A percentile compares a stretch with the other conserved stretches of the same genome.
phyloP scores from a whole-genome alignment of 1,140 invertebrate genomes.

The Amphibalanus amphitrite region DNA sequence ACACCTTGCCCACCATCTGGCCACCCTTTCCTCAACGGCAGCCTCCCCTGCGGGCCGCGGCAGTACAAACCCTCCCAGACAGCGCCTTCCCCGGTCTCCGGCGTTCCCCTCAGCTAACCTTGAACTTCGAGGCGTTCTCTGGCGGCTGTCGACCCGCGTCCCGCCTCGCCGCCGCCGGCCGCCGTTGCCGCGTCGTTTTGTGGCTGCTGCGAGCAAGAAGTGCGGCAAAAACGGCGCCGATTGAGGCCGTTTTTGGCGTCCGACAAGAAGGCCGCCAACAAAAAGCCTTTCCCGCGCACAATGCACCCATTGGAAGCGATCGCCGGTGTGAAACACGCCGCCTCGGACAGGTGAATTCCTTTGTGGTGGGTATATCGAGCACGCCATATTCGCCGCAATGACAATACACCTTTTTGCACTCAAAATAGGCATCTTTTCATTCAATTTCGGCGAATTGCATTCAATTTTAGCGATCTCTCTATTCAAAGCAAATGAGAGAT shows the following conservation, averaged over 20 bases:
- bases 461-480: no score
- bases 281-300: neutral
- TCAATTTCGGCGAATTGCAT: no score
- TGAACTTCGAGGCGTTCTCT: neutral
- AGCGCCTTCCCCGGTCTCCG: neutral
- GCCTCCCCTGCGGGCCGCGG: no score
- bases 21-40: no score
- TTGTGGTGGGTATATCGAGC: neutral
- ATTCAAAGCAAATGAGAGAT: no score
- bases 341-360: neutral
- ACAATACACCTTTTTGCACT: no score
- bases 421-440: no score
- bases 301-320: neutral
- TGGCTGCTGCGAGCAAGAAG: neutral
- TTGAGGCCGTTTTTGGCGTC: neutral
- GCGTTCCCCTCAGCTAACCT: neutral
- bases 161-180: no score
- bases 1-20: no score
- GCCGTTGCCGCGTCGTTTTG: neutral
- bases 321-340: neutral
- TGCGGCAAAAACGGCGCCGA: neutral
- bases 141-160: neutral
- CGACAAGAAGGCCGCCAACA: neutral
- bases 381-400: neutral
- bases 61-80: no score